Evolutionary conservation across 2,113 vertebrate species (phyloP).

Genomic region (Percina caprodes): DNA sequence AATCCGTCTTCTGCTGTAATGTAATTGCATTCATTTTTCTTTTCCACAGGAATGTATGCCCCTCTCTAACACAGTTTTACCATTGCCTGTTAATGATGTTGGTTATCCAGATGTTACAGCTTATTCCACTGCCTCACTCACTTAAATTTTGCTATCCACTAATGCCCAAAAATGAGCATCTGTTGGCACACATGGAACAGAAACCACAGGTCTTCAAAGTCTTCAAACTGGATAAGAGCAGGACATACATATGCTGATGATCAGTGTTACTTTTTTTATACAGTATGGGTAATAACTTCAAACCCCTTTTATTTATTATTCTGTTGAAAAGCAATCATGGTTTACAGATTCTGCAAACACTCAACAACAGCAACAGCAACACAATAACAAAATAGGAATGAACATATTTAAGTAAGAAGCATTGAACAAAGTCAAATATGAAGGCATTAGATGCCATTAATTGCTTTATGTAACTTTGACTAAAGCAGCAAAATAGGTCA

Average conservation of each 20-base stretch:
- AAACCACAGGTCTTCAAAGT: constrained; percentile 21
- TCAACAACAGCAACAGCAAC: background rate
- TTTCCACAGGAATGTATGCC: constrained; percentile 9
- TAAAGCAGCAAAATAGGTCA: background rate
- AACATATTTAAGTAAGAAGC: background rate
- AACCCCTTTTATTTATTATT: background rate
- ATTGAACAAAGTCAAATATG: background rate
- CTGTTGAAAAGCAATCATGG: background rate
- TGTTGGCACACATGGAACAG: constrained; percentile 5
- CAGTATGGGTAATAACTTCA: background rate
- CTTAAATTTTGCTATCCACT: background rate
- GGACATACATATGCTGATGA: too few species aligned
- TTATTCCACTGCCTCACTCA: constrained; percentile 2
- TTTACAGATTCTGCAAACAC: background rate
- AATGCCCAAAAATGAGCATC: constrained; percentile 24
- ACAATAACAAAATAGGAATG: background rate
- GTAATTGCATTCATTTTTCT: background rate
- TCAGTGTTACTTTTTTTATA: background rate
- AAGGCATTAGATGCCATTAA: background rate
- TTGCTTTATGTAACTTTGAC: background rate
- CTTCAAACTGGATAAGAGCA: background rate
- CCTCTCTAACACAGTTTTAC: constrained; percentile 19
- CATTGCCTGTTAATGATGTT: constrained; percentile 19
- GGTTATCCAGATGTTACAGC: constrained; percentile 39
- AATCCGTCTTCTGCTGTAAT: background rate